Conservation (phyloP, 2,113 vertebrate species). For the Todiramphus saurophagus region DNA sequence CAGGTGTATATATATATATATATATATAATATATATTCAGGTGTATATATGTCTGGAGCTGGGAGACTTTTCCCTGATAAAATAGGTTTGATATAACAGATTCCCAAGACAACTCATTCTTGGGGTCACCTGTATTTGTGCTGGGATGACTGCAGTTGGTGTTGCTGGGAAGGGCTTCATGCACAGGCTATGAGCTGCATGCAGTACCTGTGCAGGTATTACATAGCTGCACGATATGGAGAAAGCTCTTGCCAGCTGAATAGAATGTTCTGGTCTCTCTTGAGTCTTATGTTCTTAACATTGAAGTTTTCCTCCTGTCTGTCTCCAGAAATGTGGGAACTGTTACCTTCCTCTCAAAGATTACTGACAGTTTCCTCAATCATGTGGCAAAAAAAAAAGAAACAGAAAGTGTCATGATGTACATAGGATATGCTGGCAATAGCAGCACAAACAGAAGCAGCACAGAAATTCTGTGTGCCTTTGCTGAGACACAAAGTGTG, state of each 20-base stretch:
- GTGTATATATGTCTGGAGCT: too few species aligned
- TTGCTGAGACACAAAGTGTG: not conserved
- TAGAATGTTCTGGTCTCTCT: not conserved
- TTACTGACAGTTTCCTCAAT: not conserved
- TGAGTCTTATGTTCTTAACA: not conserved
- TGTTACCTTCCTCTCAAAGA: not conserved
- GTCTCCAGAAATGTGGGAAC: not conserved
- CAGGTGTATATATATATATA: too few species aligned
- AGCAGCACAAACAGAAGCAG: not conserved
- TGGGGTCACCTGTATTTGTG: not conserved
- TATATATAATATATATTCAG: too few species aligned
- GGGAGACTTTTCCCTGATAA: too few species aligned
- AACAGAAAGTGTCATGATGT: not conserved
- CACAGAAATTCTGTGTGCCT: not conserved
- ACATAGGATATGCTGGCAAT: not conserved
- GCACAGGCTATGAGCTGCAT: not conserved
- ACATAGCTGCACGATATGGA: not conserved
- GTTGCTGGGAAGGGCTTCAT: not conserved
- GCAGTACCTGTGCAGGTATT: not conserved
- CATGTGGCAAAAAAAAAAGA: not conserved
- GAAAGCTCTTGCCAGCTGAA: not conserved
- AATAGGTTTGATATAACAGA: too few species aligned
- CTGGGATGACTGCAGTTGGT: not conserved
- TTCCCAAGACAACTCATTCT: too few species aligned
- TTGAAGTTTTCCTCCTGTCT: not conserved